Evolutionary conservation across 2,797 vertebrate species (phyloP).

Genomic region (Euphonia xanthogaster): DNA sequence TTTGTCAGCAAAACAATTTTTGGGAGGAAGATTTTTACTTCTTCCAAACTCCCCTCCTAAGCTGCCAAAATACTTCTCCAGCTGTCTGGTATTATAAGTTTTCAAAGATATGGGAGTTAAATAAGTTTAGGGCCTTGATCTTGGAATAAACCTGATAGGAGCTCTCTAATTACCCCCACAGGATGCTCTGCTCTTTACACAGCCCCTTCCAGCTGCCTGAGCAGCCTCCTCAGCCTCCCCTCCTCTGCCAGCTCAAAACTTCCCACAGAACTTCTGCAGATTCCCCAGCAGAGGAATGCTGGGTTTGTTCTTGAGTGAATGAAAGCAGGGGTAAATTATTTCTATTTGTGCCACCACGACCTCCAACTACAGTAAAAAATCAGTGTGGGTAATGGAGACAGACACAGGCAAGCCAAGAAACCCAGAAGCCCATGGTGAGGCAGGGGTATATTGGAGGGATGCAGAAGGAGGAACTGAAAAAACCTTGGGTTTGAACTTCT

Average conservation of each 20-base stretch:
- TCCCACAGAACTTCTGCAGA: background rate
- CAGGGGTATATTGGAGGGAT: background rate
- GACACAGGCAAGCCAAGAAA: background rate
- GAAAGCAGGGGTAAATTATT: background rate
- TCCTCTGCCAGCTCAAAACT: background rate
- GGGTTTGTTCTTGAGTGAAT: background rate
- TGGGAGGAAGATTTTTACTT: background rate
- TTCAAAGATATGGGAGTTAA: background rate
- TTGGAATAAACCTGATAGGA: background rate
- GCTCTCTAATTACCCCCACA: background rate
- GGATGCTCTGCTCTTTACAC: background rate
- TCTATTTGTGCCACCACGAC: background rate
- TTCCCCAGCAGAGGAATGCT: background rate
- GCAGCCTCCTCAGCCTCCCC: background rate
- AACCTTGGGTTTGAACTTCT: background rate
- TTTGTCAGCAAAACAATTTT: background rate
- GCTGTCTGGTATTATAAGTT: background rate
- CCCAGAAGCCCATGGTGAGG: background rate
- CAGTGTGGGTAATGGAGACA: background rate
- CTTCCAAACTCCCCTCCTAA: background rate
- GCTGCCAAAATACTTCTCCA: background rate
- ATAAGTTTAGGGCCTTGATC: background rate
- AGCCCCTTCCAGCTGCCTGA: background rate
- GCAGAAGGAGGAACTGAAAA: background rate
- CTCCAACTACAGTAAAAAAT: background rate